Conservation (phyloP, 2,797 vertebrate species). For the Merluccius polli region DNA sequence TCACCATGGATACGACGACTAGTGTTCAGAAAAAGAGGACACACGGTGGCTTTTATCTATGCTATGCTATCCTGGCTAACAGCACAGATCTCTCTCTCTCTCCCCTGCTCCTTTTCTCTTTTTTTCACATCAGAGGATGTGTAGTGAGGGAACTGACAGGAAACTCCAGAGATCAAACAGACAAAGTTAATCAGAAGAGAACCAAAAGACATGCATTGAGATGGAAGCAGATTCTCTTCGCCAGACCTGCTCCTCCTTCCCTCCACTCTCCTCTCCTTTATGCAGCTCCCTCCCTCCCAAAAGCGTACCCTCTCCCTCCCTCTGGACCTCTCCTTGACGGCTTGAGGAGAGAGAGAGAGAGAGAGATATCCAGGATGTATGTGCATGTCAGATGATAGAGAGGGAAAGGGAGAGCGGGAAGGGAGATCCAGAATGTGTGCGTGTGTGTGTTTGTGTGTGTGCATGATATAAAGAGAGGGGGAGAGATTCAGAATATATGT, state of each 20-base stretch:
- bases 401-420: background rate
- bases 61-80: slow-evolving; percentile 53
- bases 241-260: slow-evolving; percentile 50
- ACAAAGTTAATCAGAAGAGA: slow-evolving; percentile 72
- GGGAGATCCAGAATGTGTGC: background rate
- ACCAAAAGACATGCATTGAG: slow-evolving; percentile 60
- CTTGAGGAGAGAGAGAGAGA: slow-evolving; percentile 49
- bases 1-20: background rate
- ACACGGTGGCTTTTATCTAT: slow-evolving; percentile 60
- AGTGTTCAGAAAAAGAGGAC: background rate
- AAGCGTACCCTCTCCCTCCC: slow-evolving; percentile 25
- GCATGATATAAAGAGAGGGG: background rate
- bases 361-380: too few species aligned
- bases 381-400: too few species aligned
- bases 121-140: slow-evolving; percentile 61
- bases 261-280: background rate
- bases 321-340: slow-evolving; percentile 59
- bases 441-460: background rate
- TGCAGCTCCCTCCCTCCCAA: background rate
- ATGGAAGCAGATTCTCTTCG: slow-evolving; percentile 43
- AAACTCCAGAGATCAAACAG: slow-evolving; percentile 72
- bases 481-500: too few species aligned
- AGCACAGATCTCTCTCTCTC: slow-evolving; percentile 9
- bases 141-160: slow-evolving; percentile 48
- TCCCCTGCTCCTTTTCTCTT: background rate